These are phyloP conservation scores for Drosophila chauvacae DNA, from an alignment of 1,140 invertebrate genomes.

Conservation along the genomic window DNA sequence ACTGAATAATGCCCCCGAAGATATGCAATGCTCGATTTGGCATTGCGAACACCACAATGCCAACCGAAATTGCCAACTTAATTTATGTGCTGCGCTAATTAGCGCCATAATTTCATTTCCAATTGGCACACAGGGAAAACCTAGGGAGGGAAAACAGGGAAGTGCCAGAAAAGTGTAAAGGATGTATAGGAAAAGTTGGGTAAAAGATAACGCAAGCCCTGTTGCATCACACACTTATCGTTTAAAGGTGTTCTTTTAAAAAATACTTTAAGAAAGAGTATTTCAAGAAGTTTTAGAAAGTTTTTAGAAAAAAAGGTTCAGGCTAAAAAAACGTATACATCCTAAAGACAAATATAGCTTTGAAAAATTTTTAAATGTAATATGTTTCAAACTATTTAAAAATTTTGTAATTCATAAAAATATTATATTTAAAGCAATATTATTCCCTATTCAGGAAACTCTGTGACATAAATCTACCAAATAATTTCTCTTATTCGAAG, in stretches of 20 bases:
- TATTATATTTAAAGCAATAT: not conserved
- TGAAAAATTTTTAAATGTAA: no score
- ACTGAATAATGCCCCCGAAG: slow-evolving; percentile 25
- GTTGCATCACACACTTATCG: slow-evolving; percentile 11
- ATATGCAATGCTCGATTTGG: slow-evolving; percentile 64
- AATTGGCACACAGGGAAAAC: slow-evolving; percentile 57
- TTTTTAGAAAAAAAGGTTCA: no score
- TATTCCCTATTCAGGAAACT: not conserved
- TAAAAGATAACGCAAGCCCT: slow-evolving; percentile 28
- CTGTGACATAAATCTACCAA: not conserved
- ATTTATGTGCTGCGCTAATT: slow-evolving; percentile 75
- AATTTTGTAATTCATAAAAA: not conserved
- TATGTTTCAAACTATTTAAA: not conserved
- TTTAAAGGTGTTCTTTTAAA: not conserved
- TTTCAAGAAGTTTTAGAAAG: no score
- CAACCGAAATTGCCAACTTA: slow-evolving; percentile 75
- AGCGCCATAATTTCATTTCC: slow-evolving; percentile 78
- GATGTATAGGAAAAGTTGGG: not conserved
- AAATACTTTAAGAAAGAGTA: not conserved
- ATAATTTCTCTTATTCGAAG: not conserved
- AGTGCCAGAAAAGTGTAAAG: not conserved
- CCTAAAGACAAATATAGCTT: no score
- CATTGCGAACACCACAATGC: slow-evolving; percentile 61
- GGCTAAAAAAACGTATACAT: no score
- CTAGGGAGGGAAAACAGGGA: not conserved